Percentiles rank a stretch among this genome's conserved stretches.
phyloP scores from a whole-genome alignment of 2,113 vertebrate species.

The Lonchura striata region DNA sequence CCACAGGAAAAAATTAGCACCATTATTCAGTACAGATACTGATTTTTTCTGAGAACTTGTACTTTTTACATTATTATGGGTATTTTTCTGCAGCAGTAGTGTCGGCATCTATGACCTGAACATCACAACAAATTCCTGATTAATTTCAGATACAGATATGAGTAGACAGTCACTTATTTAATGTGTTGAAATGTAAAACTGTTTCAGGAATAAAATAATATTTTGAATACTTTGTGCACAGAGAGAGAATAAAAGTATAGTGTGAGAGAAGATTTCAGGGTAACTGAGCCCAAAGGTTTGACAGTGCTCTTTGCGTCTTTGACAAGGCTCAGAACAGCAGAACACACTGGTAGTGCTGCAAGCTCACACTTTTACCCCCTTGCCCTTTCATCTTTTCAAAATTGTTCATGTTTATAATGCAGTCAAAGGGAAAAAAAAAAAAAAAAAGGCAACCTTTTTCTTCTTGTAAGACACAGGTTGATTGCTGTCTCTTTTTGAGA shows the following conservation, averaged over 20 bases:
- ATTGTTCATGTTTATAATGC: neutral
- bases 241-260: neutral
- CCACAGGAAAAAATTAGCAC: neutral
- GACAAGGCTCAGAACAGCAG: neutral
- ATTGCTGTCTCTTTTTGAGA: constrained; percentile 21
- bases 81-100: neutral
- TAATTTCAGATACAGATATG: neutral
- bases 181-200: neutral
- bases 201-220: neutral
- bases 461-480: neutral
- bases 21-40: neutral
- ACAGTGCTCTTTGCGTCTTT: neutral
- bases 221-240: neutral
- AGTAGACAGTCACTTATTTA: neutral
- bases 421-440: neutral
- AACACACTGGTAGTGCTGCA: neutral
- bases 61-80: neutral
- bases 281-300: neutral
- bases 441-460: neutral
- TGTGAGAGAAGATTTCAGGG: neutral
- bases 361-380: neutral
- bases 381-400: constrained; percentile 7
- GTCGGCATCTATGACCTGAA: neutral
- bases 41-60: neutral
- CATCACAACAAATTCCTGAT: neutral